Conservation (phyloP, 2,113 vertebrate species). For the Esox niger region DNA sequence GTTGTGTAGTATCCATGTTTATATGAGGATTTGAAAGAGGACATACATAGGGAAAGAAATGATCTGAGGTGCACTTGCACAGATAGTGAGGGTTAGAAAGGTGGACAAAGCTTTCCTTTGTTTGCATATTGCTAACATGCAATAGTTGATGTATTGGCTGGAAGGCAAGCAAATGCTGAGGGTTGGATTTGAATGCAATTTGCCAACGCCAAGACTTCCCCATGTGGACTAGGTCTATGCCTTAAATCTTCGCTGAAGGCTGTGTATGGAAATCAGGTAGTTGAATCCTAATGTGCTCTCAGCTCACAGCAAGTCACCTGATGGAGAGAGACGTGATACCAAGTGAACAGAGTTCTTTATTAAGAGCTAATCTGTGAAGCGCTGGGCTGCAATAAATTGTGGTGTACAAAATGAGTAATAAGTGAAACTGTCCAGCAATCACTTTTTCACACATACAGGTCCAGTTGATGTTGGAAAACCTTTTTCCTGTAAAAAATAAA, state of each 20-base stretch:
- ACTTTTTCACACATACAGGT: too few relatives aligned
- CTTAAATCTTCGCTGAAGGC: slow-evolving; percentile 71
- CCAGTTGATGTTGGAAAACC: too few relatives aligned
- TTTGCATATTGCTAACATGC: slow-evolving; percentile 77
- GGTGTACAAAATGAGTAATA: too few relatives aligned
- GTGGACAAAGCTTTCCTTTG: slow-evolving; percentile 19
- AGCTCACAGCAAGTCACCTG: slow-evolving; percentile 2
- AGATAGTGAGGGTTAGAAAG: background rate
- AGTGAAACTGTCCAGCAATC: too few relatives aligned
- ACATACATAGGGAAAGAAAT: background rate
- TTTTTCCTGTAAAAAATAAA: too few relatives aligned
- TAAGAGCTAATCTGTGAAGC: too few relatives aligned
- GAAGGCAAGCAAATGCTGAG: slow-evolving; percentile 74
- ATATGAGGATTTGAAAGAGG: too few relatives aligned
- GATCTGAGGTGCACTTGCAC: background rate
- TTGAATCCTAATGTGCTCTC: slow-evolving; percentile 3
- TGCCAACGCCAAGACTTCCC: slow-evolving; percentile 76
- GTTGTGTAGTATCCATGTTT: background rate
- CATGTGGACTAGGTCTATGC: slow-evolving; percentile 56
- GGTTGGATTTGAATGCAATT: slow-evolving; percentile 79
- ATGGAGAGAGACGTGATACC: slow-evolving; percentile 6
- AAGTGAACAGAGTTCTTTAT: too few relatives aligned
- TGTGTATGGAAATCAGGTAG: slow-evolving; percentile 66
- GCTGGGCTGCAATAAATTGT: too few relatives aligned
- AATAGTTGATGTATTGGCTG: slow-evolving; percentile 63